Evolutionary conservation across 2,888 invertebrate genomes (phyloP).

Genomic region (Oscheius onirici): DNA sequence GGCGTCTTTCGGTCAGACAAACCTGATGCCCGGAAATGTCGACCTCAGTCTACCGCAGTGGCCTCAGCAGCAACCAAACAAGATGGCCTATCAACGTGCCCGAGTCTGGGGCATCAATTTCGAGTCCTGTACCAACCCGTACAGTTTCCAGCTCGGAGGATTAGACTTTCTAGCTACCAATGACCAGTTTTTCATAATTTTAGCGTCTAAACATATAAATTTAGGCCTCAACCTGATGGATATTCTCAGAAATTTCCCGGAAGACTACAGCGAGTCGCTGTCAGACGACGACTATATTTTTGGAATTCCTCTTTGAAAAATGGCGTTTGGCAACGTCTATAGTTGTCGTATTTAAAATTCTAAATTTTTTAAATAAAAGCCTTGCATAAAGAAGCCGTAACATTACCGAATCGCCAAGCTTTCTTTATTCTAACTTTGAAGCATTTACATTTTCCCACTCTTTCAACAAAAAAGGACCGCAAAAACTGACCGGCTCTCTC

Average conservation of each 20-base stretch:
- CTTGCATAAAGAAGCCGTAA: no score
- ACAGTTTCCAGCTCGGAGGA: conserved; percentile 76
- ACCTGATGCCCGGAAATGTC: conserved; percentile 90
- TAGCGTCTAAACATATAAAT: background rate
- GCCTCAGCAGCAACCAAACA: conserved; percentile 92
- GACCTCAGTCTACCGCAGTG: conserved; percentile 89
- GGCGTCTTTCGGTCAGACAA: conserved; percentile 77
- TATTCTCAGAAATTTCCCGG: conserved; percentile 77
- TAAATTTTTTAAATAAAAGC: no score
- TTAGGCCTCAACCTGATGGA: conserved; percentile 82
- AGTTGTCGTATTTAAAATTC: no score
- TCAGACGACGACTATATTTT: no score
- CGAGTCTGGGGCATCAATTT: conserved; percentile 74
- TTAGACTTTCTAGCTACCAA: conserved; percentile 78
- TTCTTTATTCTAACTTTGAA: no score
- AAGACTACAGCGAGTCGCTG: conserved; percentile 80
- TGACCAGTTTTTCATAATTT: conserved; percentile 75
- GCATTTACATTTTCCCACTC: no score
- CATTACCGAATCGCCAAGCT: no score
- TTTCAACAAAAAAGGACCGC: background rate
- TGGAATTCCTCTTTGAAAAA: no score
- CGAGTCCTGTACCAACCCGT: conserved; percentile 86
- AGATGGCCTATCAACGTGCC: conserved; percentile 40
- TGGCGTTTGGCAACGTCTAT: no score
- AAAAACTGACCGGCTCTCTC: conserved; percentile 49